A percentile compares a stretch with the other conserved stretches of the same genome.
These are phyloP conservation scores for Cheiracanthium punctorium DNA, from an alignment of 2,888 invertebrate genomes.

Conservation along the genomic window DNA sequence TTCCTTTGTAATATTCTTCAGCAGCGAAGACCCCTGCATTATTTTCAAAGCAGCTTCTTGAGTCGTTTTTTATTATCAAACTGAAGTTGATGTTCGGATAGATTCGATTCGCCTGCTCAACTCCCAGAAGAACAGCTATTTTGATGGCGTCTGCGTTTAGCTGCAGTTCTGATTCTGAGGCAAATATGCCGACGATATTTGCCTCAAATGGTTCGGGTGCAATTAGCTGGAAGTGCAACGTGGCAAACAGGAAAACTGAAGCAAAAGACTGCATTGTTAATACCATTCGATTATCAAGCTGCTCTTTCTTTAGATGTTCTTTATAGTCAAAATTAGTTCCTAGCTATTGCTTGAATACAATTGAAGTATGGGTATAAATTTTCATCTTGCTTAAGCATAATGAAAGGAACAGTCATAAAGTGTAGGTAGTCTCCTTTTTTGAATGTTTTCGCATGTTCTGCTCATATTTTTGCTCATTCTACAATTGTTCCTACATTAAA, in stretches of 20 bases:
- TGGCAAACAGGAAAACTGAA: neutral
- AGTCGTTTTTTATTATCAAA: constrained; percentile 66
- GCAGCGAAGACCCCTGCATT: constrained; percentile 68
- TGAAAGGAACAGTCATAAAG: too few species aligned
- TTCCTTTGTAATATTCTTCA: constrained; percentile 69
- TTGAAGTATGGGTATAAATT: neutral
- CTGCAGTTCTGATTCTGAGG: constrained; percentile 65
- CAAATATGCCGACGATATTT: constrained; percentile 63
- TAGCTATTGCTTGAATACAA: neutral
- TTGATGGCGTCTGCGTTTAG: constrained; percentile 60
- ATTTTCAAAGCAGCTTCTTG: constrained; percentile 53
- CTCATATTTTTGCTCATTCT: too few species aligned
- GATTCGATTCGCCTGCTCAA: constrained; percentile 43
- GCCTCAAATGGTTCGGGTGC: constrained; percentile 35
- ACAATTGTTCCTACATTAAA: too few species aligned
- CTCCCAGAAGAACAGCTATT: constrained; percentile 68
- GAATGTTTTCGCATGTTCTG: too few species aligned
- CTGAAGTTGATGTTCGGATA: constrained; percentile 70
- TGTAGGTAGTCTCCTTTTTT: too few species aligned
- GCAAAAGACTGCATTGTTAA: too few species aligned
- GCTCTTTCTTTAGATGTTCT: neutral
- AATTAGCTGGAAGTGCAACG: neutral
- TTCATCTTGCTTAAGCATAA: neutral
- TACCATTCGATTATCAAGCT: neutral
- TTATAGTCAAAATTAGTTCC: too few species aligned